Conservation (phyloP, 2,888 invertebrate genomes). For the Chrysina gloriosa region DNA sequence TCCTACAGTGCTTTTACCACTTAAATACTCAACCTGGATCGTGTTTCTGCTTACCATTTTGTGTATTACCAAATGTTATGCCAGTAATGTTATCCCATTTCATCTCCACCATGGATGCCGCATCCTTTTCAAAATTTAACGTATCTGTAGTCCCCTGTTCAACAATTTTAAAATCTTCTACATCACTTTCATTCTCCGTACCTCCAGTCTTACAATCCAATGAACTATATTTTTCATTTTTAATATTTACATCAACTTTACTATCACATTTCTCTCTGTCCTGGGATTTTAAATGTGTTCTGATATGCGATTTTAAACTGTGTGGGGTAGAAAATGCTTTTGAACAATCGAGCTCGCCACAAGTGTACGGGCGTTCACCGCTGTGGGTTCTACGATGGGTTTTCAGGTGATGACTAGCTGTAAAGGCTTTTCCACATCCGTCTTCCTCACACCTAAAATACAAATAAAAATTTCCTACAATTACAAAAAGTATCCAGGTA, state of each 20-base stretch:
- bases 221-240: conserved; percentile 3
- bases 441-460: conserved; percentile 78
- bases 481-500: not conserved
- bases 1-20: too few species aligned
- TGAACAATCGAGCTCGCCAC: conserved; percentile 75
- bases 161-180: conserved; percentile 38
- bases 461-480: conserved; percentile 3
- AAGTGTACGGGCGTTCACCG: conserved; percentile 84
- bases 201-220: conserved; percentile 34
- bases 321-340: conserved; percentile 88
- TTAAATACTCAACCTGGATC: too few species aligned
- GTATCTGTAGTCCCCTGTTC: not conserved
- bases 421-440: conserved; percentile 92
- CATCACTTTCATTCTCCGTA: conserved; percentile 44
- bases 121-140: conserved; percentile 42
- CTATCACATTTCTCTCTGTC: conserved; percentile 42
- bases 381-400: conserved; percentile 86
- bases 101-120: conserved; percentile 41
- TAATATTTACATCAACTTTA: conserved; percentile 36
- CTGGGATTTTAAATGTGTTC: conserved; percentile 73
- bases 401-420: conserved; percentile 93
- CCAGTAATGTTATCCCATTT: conserved; percentile 40
- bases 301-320: conserved; percentile 82
- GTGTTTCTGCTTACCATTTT: conserved; percentile 4
- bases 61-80: not conserved